Percentiles rank a stretch among this genome's conserved stretches.
Evolutionary conservation across 1,140 invertebrate genomes (phyloP).

Genomic region (Ephestia elutella): DNA sequence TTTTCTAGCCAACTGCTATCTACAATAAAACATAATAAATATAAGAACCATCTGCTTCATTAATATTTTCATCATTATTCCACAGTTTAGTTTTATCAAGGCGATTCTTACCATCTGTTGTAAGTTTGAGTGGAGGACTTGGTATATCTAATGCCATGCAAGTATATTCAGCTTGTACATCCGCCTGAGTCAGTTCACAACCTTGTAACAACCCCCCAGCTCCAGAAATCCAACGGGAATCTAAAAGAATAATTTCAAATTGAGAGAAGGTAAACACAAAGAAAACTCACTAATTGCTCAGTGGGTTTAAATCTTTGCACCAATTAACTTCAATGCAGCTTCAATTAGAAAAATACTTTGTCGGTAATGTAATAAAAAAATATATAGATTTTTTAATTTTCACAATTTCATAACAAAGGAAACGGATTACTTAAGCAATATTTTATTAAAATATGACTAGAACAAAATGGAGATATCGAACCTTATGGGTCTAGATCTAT

Average conservation of each 20-base stretch:
- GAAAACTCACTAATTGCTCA: constrained; percentile 5
- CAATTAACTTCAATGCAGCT: not conserved
- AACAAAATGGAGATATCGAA: no score
- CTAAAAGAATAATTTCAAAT: constrained; percentile 29
- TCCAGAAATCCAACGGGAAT: constrained; percentile 58
- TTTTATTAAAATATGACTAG: no score
- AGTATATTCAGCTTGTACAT: constrained; percentile 63
- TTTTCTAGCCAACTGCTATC: constrained; percentile 65
- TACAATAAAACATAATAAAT: constrained; percentile 16
- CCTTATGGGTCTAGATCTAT: no score
- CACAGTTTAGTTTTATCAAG: no score
- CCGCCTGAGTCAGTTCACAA: constrained; percentile 55
- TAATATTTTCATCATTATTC: no score
- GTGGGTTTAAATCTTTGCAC: constrained; percentile 6
- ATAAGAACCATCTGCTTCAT: no score
- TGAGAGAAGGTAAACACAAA: not conserved
- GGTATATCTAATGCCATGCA: constrained; percentile 55
- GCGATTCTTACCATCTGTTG: constrained; percentile 52
- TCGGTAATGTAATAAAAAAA: no score
- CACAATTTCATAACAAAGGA: no score
- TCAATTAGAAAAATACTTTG: constrained; percentile 7
- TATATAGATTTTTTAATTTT: no score
- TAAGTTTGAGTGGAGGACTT: constrained; percentile 50
- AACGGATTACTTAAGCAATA: no score
- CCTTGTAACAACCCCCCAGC: constrained; percentile 56